Conservation (phyloP, 2,888 invertebrate species). For the Drosophila phalerata region DNA sequence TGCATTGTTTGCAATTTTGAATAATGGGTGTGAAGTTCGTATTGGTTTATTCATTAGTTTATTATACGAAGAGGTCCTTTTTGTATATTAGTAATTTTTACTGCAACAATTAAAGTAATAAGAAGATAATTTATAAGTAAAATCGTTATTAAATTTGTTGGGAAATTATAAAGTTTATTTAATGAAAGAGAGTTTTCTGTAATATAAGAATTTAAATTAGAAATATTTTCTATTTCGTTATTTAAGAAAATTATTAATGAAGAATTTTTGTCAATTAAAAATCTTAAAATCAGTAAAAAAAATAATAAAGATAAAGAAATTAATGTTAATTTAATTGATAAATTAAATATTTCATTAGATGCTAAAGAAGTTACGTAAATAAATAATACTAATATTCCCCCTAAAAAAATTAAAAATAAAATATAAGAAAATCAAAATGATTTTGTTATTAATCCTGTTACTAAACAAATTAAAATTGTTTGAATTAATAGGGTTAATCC, state of each 20-base stretch:
- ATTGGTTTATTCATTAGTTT: conserved; percentile 86
- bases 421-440: conserved; percentile 88
- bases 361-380: conserved; percentile 88
- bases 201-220: conserved; percentile 60
- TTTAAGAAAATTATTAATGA: conserved; percentile 84
- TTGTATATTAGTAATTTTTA: conserved; percentile 87
- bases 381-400: conserved; percentile 89
- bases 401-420: conserved; percentile 88
- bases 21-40: conserved; percentile 86
- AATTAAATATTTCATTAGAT: conserved; percentile 88
- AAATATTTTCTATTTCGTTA: conserved; percentile 82
- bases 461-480: conserved; percentile 86
- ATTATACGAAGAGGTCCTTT: conserved; percentile 87
- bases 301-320: conserved; percentile 66
- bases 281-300: conserved; percentile 65
- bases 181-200: conserved; percentile 85
- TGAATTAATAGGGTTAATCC: conserved; percentile 87
- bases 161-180: conserved; percentile 87
- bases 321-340: conserved; percentile 81
- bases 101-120: conserved; percentile 87
- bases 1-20: conserved; percentile 88
- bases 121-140: conserved; percentile 88
- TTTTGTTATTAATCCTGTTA: conserved; percentile 86
- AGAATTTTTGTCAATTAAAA: conserved; percentile 70
- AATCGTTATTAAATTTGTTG: conserved; percentile 86